A percentile compares a stretch with the other conserved stretches of the same genome.
Conservation (phyloP, 2,888 invertebrate genomes). For the Monopis laevigella region DNA sequence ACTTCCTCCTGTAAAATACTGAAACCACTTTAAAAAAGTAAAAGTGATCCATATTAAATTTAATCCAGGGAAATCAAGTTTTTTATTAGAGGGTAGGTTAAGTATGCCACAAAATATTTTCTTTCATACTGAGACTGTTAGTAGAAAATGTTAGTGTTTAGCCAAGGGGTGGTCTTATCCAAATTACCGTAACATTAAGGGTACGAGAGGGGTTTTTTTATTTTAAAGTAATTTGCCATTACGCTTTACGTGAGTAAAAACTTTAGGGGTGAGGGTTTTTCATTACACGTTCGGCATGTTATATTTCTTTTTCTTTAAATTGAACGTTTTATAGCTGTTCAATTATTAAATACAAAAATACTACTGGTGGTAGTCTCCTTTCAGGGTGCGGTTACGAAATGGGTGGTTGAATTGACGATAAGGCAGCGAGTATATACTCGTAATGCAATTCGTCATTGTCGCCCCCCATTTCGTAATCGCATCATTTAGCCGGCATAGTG, state of each 20-base stretch:
- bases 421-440: too few species aligned
- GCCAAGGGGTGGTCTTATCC: conserved; percentile 46
- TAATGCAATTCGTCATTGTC: too few species aligned
- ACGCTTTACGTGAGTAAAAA: conserved; percentile 51
- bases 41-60: conserved; percentile 5
- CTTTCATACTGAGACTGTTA: conserved; percentile 46
- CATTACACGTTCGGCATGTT: neutral
- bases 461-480: too few species aligned
- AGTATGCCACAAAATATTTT: conserved; percentile 29
- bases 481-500: too few species aligned
- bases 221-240: conserved; percentile 62
- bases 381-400: too few species aligned
- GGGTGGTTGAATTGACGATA: too few species aligned
- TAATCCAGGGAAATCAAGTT: too few species aligned
- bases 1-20: too few species aligned
- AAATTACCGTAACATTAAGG: conserved; percentile 56
- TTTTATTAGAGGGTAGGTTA: conserved; percentile 15
- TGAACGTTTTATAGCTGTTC: too few species aligned
- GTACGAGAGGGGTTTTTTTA: conserved; percentile 46
- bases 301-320: conserved; percentile 3
- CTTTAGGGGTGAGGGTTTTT: conserved; percentile 45
- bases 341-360: too few species aligned
- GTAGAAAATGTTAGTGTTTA: conserved; percentile 50
- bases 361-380: too few species aligned
- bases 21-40: too few species aligned